Base-by-base conservation (phyloP, 2,888 invertebrate species). In the Brachylomia viminalis region DNA sequence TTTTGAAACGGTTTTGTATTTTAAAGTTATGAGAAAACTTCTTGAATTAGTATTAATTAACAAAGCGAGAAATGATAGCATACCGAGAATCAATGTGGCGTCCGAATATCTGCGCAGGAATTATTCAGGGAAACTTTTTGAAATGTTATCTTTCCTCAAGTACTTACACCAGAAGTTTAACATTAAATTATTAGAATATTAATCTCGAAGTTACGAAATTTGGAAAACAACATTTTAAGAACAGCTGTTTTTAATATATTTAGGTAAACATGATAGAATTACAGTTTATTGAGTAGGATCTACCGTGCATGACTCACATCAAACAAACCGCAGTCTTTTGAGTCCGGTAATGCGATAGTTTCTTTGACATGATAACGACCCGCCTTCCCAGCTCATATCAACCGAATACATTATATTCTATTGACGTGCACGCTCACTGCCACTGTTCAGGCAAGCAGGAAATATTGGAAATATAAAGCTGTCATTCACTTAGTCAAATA, bases 361-460 rank as follows among this genome's bases (percentile, higher is more conserved):
- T 95, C 96, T 96, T 96, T 96, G 96, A 96, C 93, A 95, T 96
- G 96, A 94, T 95, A 96, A 96, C 95, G 95, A 95, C 89, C 91
- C 90, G 92, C 91, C 92, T 91, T 90, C 89, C 90, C 80, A 77
- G 88, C 92, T 93, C 91, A 93, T 93, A 93, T 93, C 93, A 90
- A 92, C 92, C 91, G 95, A 94, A 95, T 95, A 95, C 91, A 95
- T 95, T 93, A 94, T 93, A 92, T 92, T 92, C 86, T 92, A 93
- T 91, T 91, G 93, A 91, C 90, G 90, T 89, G 88, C 88, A 85
- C 85, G 85, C 77, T 84, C 68, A 70, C 83, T 88, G 79, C 83
- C 45, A 83, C 83, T 88, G 80, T 88, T 85, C 82, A 78, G 83
- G 80, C 87, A 87, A 89, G 88, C 89, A 86, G 80, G 90, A 91